phyloP scores from a whole-genome alignment of 2,113 vertebrate genomes.

The Natator depressus region DNA sequence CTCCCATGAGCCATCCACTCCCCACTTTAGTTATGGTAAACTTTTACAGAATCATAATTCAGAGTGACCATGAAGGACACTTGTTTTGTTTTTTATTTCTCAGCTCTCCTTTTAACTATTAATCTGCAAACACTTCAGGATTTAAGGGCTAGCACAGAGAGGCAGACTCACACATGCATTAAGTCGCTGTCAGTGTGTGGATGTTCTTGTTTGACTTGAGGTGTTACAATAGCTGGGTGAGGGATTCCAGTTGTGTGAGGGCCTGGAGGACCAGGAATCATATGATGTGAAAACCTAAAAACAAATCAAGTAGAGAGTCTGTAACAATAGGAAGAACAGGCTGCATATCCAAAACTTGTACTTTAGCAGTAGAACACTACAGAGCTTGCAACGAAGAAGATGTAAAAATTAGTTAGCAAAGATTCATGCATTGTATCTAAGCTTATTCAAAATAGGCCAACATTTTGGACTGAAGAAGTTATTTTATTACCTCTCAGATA shows the following conservation, averaged over 20 bases:
- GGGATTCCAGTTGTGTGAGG: slow-evolving; percentile 98
- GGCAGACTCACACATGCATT: slow-evolving; percentile 94
- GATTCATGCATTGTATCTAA: slow-evolving; percentile 27
- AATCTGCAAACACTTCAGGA: background rate
- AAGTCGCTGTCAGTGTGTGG: slow-evolving; percentile 92
- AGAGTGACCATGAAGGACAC: background rate
- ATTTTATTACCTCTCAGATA: slow-evolving; percentile 31
- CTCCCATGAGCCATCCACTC: background rate
- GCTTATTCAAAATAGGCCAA: background rate
- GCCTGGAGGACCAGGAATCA: slow-evolving; percentile 96
- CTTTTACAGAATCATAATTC: background rate
- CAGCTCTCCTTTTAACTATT: background rate
- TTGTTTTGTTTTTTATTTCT: background rate
- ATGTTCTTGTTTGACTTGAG: slow-evolving; percentile 98
- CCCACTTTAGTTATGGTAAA: background rate
- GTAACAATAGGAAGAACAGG: slow-evolving; percentile 16
- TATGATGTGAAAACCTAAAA: slow-evolving; percentile 97
- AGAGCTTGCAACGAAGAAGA: background rate
- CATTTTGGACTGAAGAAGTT: background rate
- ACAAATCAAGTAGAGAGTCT: slow-evolving; percentile 20
- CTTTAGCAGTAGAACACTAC: background rate
- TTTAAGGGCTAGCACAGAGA: background rate
- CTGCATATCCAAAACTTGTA: background rate
- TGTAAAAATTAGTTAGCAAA: slow-evolving; percentile 43
- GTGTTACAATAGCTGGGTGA: slow-evolving; percentile 98